These are phyloP conservation scores for Mesitornis unicolor DNA, from an alignment of 2,113 vertebrate species.

Conservation along the genomic window DNA sequence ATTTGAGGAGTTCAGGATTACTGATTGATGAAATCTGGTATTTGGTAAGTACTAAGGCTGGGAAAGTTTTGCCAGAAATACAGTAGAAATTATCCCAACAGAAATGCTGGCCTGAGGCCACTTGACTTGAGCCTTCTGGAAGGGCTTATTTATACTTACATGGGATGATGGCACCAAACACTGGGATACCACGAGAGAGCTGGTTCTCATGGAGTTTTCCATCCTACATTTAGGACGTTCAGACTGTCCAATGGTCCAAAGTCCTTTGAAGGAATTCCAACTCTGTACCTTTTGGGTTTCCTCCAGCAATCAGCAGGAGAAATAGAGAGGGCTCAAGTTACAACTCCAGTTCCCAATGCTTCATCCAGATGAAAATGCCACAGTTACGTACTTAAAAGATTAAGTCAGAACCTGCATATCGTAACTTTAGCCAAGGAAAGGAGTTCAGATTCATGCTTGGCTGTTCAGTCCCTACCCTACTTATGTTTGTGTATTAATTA, in stretches of 20 bases:
- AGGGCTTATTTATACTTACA: not conserved
- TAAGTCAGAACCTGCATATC: not conserved
- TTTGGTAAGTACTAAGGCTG: not conserved
- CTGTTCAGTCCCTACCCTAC: not conserved
- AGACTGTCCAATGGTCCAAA: not conserved
- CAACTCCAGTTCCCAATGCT: not conserved
- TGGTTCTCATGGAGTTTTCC: slow-evolving; percentile 35
- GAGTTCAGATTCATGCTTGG: not conserved
- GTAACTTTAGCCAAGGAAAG: not conserved
- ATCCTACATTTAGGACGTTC: not conserved
- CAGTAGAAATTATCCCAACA: not conserved
- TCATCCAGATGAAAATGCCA: not conserved
- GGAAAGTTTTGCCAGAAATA: not conserved
- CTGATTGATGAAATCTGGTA: not conserved
- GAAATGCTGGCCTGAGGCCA: not conserved
- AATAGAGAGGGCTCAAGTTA: not conserved
- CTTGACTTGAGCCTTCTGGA: not conserved
- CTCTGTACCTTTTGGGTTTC: slow-evolving; percentile 5
- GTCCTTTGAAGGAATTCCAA: not conserved
- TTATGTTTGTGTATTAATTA: not conserved
- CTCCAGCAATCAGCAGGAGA: not conserved
- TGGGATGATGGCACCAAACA: not conserved
- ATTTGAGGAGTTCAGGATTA: not conserved
- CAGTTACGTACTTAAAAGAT: not conserved
- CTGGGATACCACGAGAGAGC: not conserved